Evolutionary conservation across 2,113 vertebrate species (phyloP).

Genomic region (Cyanoramphus novaezelandiae): DNA sequence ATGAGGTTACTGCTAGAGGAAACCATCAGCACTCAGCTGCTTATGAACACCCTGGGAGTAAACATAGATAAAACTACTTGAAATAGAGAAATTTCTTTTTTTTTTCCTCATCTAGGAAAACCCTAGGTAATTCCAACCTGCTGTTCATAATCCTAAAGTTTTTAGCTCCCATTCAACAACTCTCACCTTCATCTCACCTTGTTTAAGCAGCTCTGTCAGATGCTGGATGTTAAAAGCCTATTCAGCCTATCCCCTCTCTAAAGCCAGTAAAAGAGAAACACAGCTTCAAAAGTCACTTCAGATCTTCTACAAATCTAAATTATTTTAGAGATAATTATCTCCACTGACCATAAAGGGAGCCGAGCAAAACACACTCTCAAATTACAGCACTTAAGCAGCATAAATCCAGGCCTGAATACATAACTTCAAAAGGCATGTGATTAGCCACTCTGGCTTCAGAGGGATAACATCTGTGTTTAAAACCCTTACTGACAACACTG

Average conservation of each 20-base stretch:
- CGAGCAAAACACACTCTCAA: slow-evolving; percentile 39
- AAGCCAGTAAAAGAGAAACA: neutral
- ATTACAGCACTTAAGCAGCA: slow-evolving; percentile 30
- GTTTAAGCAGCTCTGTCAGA: neutral
- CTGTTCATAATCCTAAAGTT: neutral
- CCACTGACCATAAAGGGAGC: neutral
- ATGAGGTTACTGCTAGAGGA: neutral
- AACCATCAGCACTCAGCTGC: neutral
- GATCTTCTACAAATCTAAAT: slow-evolving; percentile 1
- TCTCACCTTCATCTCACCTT: neutral
- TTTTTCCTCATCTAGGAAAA: neutral
- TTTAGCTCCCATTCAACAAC: neutral
- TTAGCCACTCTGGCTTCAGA: neutral
- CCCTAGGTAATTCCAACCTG: neutral
- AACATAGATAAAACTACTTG: neutral
- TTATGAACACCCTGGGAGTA: neutral
- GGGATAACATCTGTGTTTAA: neutral
- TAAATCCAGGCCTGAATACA: neutral
- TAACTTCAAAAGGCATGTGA: slow-evolving; percentile 47
- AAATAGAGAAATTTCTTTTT: neutral
- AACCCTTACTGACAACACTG: neutral
- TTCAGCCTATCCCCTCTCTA: neutral
- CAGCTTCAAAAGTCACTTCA: slow-evolving; percentile 2
- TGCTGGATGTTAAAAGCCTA: neutral
- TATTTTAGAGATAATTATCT: slow-evolving; percentile 33